Percentiles rank a stretch among this genome's conserved stretches.
These are phyloP conservation scores for Hippocampus comes DNA, from an alignment of 2,113 vertebrate species.

Conservation along the genomic window DNA sequence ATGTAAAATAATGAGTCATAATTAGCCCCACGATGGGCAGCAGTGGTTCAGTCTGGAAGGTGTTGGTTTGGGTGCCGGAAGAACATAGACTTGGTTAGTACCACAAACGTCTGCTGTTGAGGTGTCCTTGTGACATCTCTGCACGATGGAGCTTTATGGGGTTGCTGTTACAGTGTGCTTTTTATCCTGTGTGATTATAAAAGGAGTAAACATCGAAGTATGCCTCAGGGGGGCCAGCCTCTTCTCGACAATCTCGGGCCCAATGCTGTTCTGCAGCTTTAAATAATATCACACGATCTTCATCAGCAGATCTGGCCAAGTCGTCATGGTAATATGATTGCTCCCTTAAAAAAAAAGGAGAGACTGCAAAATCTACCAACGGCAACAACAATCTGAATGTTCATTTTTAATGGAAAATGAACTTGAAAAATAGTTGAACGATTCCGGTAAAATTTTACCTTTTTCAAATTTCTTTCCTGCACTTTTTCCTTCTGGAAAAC, in stretches of 20 bases:
- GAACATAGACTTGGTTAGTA: not conserved
- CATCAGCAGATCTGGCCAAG: not conserved
- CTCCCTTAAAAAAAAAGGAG: not conserved
- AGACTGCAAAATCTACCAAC: not conserved
- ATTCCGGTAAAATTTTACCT: not conserved
- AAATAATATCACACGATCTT: slow-evolving; percentile 1
- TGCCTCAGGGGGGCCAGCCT: not conserved
- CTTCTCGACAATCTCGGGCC: not conserved
- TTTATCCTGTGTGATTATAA: not conserved
- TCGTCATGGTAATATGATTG: not conserved
- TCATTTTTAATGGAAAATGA: not conserved
- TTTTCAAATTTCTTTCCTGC: not conserved
- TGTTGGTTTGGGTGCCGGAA: not conserved
- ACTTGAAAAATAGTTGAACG: not conserved
- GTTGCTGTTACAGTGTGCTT: no score
- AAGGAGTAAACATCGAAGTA: not conserved
- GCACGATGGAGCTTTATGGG: not conserved
- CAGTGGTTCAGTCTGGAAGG: not conserved
- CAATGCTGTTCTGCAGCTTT: not conserved
- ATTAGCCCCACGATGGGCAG: not conserved
- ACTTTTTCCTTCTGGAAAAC: not conserved
- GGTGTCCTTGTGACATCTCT: not conserved
- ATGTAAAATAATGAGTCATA: not conserved
- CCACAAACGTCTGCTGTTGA: not conserved
- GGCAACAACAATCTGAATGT: not conserved